phyloP scores from a whole-genome alignment of 2,888 invertebrate species.

The Drosophila cracens region DNA sequence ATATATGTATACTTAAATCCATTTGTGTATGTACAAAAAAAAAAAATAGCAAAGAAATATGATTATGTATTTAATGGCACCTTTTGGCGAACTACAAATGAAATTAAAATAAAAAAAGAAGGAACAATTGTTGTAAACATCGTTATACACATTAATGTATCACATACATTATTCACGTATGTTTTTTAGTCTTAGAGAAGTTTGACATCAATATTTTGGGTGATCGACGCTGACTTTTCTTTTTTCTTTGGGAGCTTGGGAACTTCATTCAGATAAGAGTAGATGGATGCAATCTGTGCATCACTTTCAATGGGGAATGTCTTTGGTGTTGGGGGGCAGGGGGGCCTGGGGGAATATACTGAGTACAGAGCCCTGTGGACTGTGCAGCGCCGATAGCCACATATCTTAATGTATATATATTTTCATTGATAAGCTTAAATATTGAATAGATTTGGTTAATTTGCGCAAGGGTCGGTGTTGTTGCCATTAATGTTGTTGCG shows the following conservation, averaged over 20 bases:
- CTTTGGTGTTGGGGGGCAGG: background rate
- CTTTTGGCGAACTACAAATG: constrained; percentile 42
- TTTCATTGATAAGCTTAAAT: constrained; percentile 18
- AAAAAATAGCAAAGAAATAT: constrained; percentile 10
- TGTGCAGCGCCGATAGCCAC: constrained; percentile 21
- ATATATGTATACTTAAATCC: background rate
- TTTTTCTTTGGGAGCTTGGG: background rate
- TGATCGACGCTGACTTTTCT: constrained; percentile 2
- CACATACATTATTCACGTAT: constrained; percentile 30
- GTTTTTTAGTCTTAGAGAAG: constrained; percentile 24
- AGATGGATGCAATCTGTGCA: background rate
- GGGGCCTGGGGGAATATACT: background rate
- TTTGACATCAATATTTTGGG: constrained; percentile 11
- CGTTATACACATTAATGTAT: constrained; percentile 27
- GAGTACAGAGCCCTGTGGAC: constrained; percentile 6
- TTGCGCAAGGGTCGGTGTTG: constrained; percentile 17
- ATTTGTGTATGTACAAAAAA: constrained; percentile 1
- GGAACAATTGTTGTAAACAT: constrained; percentile 46
- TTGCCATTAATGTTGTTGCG: constrained; percentile 5
- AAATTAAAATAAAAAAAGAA: constrained; percentile 21
- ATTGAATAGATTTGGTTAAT: constrained; percentile 44
- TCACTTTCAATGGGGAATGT: constrained; percentile 5
- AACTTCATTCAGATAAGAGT: background rate
- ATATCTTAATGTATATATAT: constrained; percentile 5
- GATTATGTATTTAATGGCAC: constrained; percentile 31